phyloP scores from a whole-genome alignment of 2,888 invertebrate genomes.

The Oxycera nigricornis region DNA sequence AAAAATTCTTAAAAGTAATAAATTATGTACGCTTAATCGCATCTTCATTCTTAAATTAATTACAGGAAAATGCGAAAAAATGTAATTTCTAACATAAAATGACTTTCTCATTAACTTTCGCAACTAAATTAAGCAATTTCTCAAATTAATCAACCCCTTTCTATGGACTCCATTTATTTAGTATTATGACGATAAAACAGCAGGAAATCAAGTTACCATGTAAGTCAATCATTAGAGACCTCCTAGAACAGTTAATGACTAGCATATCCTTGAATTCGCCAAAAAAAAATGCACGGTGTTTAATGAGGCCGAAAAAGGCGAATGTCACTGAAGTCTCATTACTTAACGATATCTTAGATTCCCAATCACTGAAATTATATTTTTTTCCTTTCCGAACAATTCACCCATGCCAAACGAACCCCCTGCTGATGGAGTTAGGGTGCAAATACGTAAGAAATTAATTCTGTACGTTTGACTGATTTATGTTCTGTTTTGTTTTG shows the following conservation, averaged over 20 bases:
- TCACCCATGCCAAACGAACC: neutral
- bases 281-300: neutral
- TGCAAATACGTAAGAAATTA: slow-evolving; percentile 23
- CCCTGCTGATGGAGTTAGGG: neutral
- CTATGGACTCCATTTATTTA: too few relatives aligned
- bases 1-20: too few relatives aligned
- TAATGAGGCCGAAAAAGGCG: slow-evolving; percentile 19
- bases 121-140: too few relatives aligned
- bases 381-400: neutral
- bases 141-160: too few relatives aligned
- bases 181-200: neutral
- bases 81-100: too few relatives aligned
- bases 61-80: too few relatives aligned
- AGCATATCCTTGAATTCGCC: neutral
- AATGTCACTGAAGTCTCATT: slow-evolving; percentile 20
- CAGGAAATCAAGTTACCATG: too few relatives aligned
- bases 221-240: neutral
- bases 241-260: neutral
- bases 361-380: neutral
- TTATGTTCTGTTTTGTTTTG: slow-evolving; percentile 5
- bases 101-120: too few relatives aligned
- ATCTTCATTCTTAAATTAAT: too few relatives aligned
- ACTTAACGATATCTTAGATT: neutral
- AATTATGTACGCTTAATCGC: too few relatives aligned
- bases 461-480: slow-evolving; percentile 26